Base-by-base conservation (phyloP, 2,113 vertebrate genomes). In the Mesitornis unicolor region DNA sequence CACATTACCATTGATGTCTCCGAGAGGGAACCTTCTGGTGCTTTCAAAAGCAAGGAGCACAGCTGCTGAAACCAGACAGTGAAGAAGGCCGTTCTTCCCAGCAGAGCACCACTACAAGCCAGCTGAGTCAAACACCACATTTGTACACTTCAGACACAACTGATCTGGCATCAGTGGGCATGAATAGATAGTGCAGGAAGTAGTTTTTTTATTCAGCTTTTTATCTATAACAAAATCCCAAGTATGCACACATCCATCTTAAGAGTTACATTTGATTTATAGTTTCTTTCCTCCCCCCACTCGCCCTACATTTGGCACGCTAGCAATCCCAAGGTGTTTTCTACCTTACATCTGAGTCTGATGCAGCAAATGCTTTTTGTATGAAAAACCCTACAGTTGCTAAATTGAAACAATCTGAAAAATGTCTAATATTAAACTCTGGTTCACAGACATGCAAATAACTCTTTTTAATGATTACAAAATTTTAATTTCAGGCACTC, bases 1-100 rank as follows among this genome's bases (percentile, higher is more conserved):
- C 9, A 1, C 5, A 7, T 11, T 35, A 7, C 10, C 0, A 1
- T 3, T 20, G 12, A n/a, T 12, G 4, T 45, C 16, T 40, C 10
- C 1, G 3, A 80, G n/a, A 28, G 9, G 7, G 35, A 71, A 36
- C 3, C 6, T 59, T 6, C 33, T 42, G 61, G 4, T 59, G 60
- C 38, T 33, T 1, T 1, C 7, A 7, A 42, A 47, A n/a, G 64
- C 45, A n/a, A 21, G 40, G 35, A 48, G 3, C 2, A 0, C n/a
- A 43, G 29, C 25, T 80, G 61, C 3, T 42, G 63, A n/a, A 42
- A 48, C 0, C 36, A 67, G 50, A 3, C 6, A 21, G 5, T 0
- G 1, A 42, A 40, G 16, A 16, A 20, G 28, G 42, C 69, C 8
- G 5, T 2, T 33, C 35, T 40, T 21, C 33, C 25, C 2, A 0